Conservation (phyloP, 2,888 invertebrate genomes). For the Drosophila ezoana region DNA sequence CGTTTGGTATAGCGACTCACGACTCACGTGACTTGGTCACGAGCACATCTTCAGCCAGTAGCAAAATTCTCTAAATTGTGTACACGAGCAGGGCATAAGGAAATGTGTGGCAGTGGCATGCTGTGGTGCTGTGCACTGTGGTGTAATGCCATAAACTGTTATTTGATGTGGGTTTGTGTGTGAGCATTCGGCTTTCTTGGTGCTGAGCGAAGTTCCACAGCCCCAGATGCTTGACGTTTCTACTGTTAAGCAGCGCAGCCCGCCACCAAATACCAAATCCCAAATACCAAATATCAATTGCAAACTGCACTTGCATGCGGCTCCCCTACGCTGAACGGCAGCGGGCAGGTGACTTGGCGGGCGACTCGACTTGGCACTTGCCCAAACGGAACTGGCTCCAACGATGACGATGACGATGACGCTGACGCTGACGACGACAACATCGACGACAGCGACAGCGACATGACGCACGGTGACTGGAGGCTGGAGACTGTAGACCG, state of each 20-base stretch:
- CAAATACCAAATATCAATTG: conserved; percentile 5
- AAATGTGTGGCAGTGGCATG: conserved; percentile 57
- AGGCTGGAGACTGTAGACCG: conserved; percentile 28
- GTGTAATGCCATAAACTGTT: conserved; percentile 71
- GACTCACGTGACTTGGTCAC: conserved; percentile 19
- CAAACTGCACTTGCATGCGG: conserved; percentile 2
- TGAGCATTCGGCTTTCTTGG: conserved; percentile 28
- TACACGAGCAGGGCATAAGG: conserved; percentile 36
- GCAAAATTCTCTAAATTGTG: conserved; percentile 33
- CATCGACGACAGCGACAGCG: conserved; percentile 36
- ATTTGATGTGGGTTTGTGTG: conserved; percentile 73
- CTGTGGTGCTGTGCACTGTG: conserved; percentile 35
- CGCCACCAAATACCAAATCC: conserved; percentile 1
- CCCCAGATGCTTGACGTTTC: conserved; percentile 45
- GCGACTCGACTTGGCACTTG: conserved; percentile 36
- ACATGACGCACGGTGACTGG: conserved; percentile 51
- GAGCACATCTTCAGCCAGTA: conserved; percentile 21
- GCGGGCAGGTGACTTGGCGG: conserved; percentile 41
- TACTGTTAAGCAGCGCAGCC: conserved; percentile 11
- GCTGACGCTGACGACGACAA: conserved; percentile 22
- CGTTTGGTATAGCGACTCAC: background rate
- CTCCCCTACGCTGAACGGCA: conserved; percentile 20
- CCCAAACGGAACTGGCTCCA: conserved; percentile 12
- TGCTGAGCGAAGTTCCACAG: conserved; percentile 27
- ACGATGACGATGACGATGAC: conserved; percentile 23